Evolutionary conservation across 2,797 vertebrate genomes (phyloP), one percentile per base, ranked within the genome.

Genomic region (Danio aesculapii): DNA sequence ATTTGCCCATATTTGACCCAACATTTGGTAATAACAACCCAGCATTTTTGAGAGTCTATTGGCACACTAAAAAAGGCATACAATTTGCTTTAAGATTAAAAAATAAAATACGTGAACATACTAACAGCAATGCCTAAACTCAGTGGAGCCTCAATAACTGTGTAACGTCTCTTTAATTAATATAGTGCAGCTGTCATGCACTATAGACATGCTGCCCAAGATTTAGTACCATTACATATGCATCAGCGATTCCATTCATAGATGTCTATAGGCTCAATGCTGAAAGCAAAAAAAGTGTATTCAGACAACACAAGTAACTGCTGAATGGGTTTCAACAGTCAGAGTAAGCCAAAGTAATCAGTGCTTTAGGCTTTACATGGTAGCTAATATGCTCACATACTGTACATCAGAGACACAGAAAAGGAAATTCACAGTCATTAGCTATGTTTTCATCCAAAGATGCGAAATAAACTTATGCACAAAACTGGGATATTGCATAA

Each of bases 181-280:
- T 73, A 2, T 16, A 59, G 53, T 55, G 57, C 64, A 62, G 66
- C 64, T 70, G 64, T 63, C 69, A 71, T 19, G 19, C 14, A 8
- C 8, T 14, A 67, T n/a, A 59, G 41, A 74, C 50, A 17, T n/a
- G 43, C 64, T 17, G 14, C 66, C 57, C 47, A 14, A 68, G 49
- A 17, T 71, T 52, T 13, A 57, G 74, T 4, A 47, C 2, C 5
- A 21, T 76, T 82, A 76, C 41, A 57, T 21, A 63, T 66, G 67
- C 81, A 64, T 72, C 81, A 82, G 39, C 49, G 75, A 70, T 19
- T 6, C 61, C 59, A 71, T 82, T 82, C 74, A 76, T 0, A 49
- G 14, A 61, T 13, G 66, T 57, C 80, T 61, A 62, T 68, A 44
- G 39, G 17, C 49, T 39, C 43, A 41, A 8, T 12, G 39, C 47